phyloP scores from a whole-genome alignment of 2,888 invertebrate genomes.

The Rapana venosa region DNA sequence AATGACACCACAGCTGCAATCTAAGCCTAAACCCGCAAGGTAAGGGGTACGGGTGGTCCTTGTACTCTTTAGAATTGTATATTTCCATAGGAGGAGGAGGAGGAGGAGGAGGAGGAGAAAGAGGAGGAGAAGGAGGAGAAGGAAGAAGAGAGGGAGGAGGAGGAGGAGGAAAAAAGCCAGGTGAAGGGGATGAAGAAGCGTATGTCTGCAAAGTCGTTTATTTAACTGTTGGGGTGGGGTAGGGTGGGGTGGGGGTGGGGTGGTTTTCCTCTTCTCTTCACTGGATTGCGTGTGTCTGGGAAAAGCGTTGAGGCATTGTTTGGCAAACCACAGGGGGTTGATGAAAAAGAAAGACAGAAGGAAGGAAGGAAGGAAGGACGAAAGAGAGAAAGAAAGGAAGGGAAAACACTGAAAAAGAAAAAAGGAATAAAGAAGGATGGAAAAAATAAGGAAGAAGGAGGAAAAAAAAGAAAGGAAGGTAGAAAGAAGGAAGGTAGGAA shows the following conservation, averaged over 20 bases:
- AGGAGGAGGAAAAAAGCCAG: not conserved
- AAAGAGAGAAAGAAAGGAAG: not conserved
- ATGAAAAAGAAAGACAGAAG: not conserved
- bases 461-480: not conserved
- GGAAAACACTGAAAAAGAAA: not conserved
- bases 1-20: not conserved
- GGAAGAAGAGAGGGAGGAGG: not conserved
- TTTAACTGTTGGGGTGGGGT: too few species aligned
- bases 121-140: not conserved
- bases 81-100: not conserved
- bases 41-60: too few species aligned
- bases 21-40: too few species aligned
- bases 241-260: too few species aligned
- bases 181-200: not conserved
- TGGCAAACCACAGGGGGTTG: not conserved
- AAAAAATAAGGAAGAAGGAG: not conserved
- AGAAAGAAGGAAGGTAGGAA: not conserved
- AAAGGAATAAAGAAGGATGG: not conserved
- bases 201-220: too few species aligned
- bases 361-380: not conserved
- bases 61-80: too few species aligned
- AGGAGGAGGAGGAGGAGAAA: not conserved
- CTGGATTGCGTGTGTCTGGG: too few species aligned
- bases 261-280: too few species aligned
- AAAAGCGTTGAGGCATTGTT: too few species aligned